A percentile compares a stretch with the other conserved stretches of the same genome.
Evolutionary conservation across 2,113 vertebrate genomes (phyloP).

Genomic region (Lepus europaeus): DNA sequence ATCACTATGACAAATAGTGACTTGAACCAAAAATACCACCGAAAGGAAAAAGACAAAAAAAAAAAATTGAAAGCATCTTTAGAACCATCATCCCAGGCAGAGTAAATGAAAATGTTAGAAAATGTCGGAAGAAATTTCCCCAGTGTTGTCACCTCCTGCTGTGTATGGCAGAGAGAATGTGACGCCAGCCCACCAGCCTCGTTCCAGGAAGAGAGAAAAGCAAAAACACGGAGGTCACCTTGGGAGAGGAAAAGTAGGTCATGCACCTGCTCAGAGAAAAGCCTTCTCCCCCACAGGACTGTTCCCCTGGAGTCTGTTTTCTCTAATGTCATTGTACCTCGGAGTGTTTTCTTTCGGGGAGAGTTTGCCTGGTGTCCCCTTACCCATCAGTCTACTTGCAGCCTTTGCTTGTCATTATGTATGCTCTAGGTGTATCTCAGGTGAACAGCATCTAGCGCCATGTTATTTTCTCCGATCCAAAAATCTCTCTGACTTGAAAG

Average conservation of each 20-base stretch:
- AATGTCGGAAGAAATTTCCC: not conserved
- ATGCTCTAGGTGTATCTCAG: not conserved
- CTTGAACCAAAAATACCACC: not conserved
- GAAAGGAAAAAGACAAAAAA: not conserved
- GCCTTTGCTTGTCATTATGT: not conserved
- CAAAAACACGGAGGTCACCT: not conserved
- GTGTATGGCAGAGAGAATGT: not conserved
- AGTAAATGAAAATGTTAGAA: conserved; percentile 24
- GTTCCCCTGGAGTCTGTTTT: not conserved
- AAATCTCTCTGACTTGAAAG: not conserved
- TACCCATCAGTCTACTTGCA: not conserved
- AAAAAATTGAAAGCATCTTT: not conserved
- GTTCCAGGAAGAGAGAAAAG: conserved; percentile 16
- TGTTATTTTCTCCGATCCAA: not conserved
- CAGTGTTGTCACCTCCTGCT: accelerated
- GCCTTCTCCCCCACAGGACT: not conserved
- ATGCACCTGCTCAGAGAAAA: not conserved
- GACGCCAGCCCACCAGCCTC: not conserved
- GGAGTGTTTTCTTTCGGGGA: not conserved
- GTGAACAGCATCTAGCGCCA: not conserved
- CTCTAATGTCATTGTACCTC: not conserved
- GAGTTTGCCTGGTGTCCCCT: not conserved
- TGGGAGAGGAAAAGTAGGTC: conserved; percentile 43
- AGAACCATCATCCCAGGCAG: not conserved
- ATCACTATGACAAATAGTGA: not conserved